Evolutionary conservation across 1,140 invertebrate species (phyloP).

Genomic region (Apis florea): DNA sequence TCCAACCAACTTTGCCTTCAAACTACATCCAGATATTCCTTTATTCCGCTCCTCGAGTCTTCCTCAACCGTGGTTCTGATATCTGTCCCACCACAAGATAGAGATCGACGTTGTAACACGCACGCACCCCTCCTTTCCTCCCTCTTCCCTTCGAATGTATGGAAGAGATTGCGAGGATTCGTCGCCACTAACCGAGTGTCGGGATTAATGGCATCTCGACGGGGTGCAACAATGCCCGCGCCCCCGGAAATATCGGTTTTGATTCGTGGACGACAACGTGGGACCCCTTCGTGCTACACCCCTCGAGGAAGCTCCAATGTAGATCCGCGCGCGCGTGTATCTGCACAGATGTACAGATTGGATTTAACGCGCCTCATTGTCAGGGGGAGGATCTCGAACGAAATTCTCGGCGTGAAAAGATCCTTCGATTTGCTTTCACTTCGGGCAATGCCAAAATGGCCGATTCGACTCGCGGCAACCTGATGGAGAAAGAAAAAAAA

Average conservation of each 20-base stretch:
- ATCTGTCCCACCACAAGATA: slow-evolving; percentile 31
- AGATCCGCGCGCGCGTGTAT: slow-evolving; percentile 47
- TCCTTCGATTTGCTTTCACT: slow-evolving; percentile 10
- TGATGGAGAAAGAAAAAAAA: too few species aligned
- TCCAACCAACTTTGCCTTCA: background rate
- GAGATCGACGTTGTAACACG: slow-evolving; percentile 48
- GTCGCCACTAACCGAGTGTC: slow-evolving; percentile 30
- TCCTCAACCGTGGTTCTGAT: background rate
- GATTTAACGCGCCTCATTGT: slow-evolving; percentile 55
- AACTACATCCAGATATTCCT: background rate
- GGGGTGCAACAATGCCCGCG: slow-evolving; percentile 48
- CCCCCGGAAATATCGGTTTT: slow-evolving; percentile 50
- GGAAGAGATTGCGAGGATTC: slow-evolving; percentile 48
- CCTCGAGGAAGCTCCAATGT: slow-evolving; percentile 47
- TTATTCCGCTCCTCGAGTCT: background rate
- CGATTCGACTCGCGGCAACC: background rate
- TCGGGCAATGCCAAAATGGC: slow-evolving; percentile 23
- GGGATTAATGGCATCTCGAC: slow-evolving; percentile 59
- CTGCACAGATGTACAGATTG: slow-evolving; percentile 59
- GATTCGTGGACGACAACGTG: slow-evolving; percentile 48
- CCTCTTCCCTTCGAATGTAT: slow-evolving; percentile 38
- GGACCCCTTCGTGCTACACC: slow-evolving; percentile 29
- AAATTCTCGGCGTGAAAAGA: slow-evolving; percentile 43
- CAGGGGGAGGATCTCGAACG: background rate
- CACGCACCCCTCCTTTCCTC: too few species aligned